Evolutionary conservation across 2,888 invertebrate species (phyloP).

Genomic region (Nomada fabriciana): DNA sequence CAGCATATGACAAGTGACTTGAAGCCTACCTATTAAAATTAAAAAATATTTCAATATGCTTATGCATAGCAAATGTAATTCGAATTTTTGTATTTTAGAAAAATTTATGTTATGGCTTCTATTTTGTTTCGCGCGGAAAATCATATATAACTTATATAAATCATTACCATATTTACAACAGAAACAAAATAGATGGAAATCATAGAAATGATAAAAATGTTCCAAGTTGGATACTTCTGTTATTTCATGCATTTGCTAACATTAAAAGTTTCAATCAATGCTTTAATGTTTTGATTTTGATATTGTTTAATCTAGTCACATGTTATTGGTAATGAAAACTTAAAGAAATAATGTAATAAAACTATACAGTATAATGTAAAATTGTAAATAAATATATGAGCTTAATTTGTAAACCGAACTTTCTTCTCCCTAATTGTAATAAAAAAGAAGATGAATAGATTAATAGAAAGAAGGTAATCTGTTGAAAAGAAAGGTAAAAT

Average conservation of each 20-base stretch:
- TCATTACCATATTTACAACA: neutral
- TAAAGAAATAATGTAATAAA: slow-evolving; percentile 69
- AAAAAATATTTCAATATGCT: neutral
- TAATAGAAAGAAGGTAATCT: too few species aligned
- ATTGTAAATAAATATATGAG: slow-evolving; percentile 75
- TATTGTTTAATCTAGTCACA: slow-evolving; percentile 79
- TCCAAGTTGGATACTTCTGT: neutral
- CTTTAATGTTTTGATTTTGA: slow-evolving; percentile 63
- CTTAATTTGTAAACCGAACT: slow-evolving; percentile 48
- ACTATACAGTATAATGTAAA: slow-evolving; percentile 67
- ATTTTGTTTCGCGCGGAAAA: too few species aligned
- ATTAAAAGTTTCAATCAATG: slow-evolving; percentile 61
- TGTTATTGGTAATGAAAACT: slow-evolving; percentile 66
- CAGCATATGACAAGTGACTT: slow-evolving; percentile 35
- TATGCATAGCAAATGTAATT: slow-evolving; percentile 15
- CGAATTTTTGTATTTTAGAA: slow-evolving; percentile 2
- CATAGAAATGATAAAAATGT: slow-evolving; percentile 2
- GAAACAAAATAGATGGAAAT: neutral
- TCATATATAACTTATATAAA: neutral
- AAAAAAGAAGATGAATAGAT: neutral
- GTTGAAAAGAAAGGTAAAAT: too few species aligned
- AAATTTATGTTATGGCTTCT: slow-evolving; percentile 2
- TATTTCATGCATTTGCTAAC: slow-evolving; percentile 26
- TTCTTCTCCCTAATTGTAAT: slow-evolving; percentile 1
- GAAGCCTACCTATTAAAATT: slow-evolving; percentile 18